Evolutionary conservation across 2,113 vertebrate species (phyloP), one percentile per base, ranked within the genome.

Genomic region (Rallus limicola): DNA sequence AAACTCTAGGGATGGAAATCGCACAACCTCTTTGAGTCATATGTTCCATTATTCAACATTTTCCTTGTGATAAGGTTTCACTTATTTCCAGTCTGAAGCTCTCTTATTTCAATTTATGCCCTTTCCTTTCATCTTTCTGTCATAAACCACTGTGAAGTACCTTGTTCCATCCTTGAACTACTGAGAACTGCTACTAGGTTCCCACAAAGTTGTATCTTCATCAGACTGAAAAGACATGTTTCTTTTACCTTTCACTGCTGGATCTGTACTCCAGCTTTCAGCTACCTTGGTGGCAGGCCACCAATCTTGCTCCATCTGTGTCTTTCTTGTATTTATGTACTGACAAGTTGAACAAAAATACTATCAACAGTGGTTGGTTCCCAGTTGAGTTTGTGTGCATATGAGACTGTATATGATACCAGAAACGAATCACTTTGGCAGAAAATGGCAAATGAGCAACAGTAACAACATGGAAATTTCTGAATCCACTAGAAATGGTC

Each of bases 311-410:
- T 70, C 28, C 20, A 42, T 38, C 20, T 65, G 9, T 69, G 28
- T 63, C 36, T 70, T 58, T 53, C 9, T 70, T 68, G 5, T 52
- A 63, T 82, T 56, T 46, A 87, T 60, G 18, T 52, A 68, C 26
- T 89, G 58, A 36, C 26, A 92, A 76, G 28, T 5, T 58, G 63
- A 86, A 62, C 21, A 79, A 28, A 90, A 76, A 53, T 40, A 18
- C 29, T 29, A 5, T 23, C 16, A 82, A 60, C 17, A 60, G 19
- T 42, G 16, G 4, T 74, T 65, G 5, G 10, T 24, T 56, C 14
- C 33, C 23, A 62, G 0, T 0, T 25, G 25, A 88, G 7, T 3
- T 10, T 79, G 11, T 2, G 2, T 36, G 9, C 3, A 48, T 25
- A 6, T 29, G 15, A 63, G 63, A 76, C 19, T 38, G 12, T 59